Base-by-base conservation (phyloP, 1,140 invertebrate species). In the Myzus persicae region DNA sequence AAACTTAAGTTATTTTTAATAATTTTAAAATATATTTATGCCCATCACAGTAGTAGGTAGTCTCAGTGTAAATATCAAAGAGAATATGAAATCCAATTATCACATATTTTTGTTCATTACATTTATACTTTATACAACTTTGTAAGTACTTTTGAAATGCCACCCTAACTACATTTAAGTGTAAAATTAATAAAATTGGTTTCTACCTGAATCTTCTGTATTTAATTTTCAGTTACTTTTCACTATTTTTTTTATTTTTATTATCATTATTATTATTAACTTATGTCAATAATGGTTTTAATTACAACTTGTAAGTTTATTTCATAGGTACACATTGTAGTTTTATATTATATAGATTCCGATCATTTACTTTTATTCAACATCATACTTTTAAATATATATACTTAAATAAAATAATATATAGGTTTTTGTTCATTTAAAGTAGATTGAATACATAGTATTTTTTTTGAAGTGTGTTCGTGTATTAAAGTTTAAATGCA, bases 1-100 rank as follows among this genome's bases (percentile, higher is more conserved):
- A 76, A 76, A 76, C 59, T 76, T n/a, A 76, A n/a, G 31, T 76
- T 76, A 76, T n/a, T 76, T 76, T 76, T 76, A 76, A 76, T 76
- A 76, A 76, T 76, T n/a, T 20, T n/a, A 76, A n/a, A 76, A 76
- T 76, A n/a, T 76, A n/a, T 76, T 76, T 76, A n/a, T 14, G 1
- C 5, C 36, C 14, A n/a, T n/a, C 59, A n/a, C n/a, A n/a, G 31
- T 18, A 14, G 14, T 76, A n/a, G 31, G 14, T 76, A n/a, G 59
- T 36, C 18, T 9, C n/a, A n/a, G 14, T n/a, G 1, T 76, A n/a
- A 4, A 59, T 59, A 51, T 76, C n/a, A n/a, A 76, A 76, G n/a
- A n/a, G 1, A 76, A 76, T 36, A 67, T 1, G 14, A n/a, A 67
- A 67, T n/a, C 14, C 31, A 76, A 76, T 76, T 76, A 76, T 76